A percentile compares a stretch with the other conserved stretches of the same genome.
Conservation (phyloP, 2,888 invertebrate species). For the Acholoe squamosa region DNA sequence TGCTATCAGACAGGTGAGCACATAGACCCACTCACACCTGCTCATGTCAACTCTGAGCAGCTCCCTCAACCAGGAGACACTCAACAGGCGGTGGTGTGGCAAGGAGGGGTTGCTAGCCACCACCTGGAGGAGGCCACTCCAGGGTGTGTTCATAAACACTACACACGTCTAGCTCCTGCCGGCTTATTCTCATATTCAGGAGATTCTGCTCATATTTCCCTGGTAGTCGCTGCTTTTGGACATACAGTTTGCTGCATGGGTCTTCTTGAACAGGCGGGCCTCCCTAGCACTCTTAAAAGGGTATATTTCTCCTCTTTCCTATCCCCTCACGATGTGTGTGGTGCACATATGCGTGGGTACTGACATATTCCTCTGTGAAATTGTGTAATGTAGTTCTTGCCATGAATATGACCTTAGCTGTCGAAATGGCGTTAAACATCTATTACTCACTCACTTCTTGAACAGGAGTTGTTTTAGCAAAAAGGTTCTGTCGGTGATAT, state of each 20-base stretch:
- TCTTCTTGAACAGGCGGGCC: background rate
- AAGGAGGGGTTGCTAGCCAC: background rate
- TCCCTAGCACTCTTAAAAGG: too few species aligned
- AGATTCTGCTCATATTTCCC: background rate
- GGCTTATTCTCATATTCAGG: background rate
- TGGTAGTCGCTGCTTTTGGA: background rate
- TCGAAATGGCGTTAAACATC: too few species aligned
- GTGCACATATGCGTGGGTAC: too few species aligned
- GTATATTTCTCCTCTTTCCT: too few species aligned
- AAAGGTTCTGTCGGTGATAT: too few species aligned
- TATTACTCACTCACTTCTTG: too few species aligned
- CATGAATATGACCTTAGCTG: too few species aligned
- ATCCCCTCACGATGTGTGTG: too few species aligned
- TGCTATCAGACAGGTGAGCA: conserved; percentile 2
- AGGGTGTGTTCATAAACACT: conserved; percentile 20
- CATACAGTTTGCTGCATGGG: background rate
- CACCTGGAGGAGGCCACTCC: conserved; percentile 12
- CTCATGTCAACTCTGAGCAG: background rate
- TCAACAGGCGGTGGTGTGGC: background rate
- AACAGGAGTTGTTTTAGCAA: too few species aligned
- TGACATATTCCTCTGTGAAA: too few species aligned
- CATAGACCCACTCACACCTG: conserved; percentile 17
- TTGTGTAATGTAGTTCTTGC: too few species aligned
- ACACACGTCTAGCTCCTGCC: background rate
- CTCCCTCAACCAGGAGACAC: background rate